Base-by-base conservation (phyloP, 2,797 vertebrate species). In the Serranus cabrilla region DNA sequence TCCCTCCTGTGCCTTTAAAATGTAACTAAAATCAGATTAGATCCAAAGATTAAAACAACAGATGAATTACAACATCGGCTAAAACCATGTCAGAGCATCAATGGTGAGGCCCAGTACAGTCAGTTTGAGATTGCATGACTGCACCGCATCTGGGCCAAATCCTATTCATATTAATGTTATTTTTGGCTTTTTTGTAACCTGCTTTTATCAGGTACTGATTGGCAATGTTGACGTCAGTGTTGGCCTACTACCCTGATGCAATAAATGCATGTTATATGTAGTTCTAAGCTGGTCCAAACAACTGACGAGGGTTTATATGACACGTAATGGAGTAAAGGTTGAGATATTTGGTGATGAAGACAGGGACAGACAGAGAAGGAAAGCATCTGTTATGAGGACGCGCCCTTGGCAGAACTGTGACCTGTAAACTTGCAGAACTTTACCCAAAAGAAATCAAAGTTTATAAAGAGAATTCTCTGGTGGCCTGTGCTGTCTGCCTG, bases 21-120 rank as follows among this genome's bases (percentile, higher is more conserved):
- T 49, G 55, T 10, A 23, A 40, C 39, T 51, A 65, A 66, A 83
- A 63, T 39, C 23, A 55, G 77, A 86, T 80, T 76, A 73, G 47
- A 71, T n/a, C 59, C 25, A n/a, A 20, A 62, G 73, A 86, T 85
- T 80, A 73, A 66, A 74, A 67, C 49, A 34, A 65, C 60, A 71
- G 55, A 71, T 62, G 49, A 80, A 55, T 21, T 52, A 34, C 59
- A 42, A 46, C 42, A 21, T 49, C 66, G 58, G 74, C 82, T 73
- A 63, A 66, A 47, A 56, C 40, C 65, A 71, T 13, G 31, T 76
- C 40, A 49, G 50, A 80, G 74, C 68, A 74, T 65, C 34, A 39
- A n/a, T 57, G n/a, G 16, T 21, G n/a, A 62, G 39, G 47, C 25
- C 20, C 27, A 47, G 50, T 25, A 5, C 14, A 74, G 58, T 52